Base-by-base conservation (phyloP, 1,140 invertebrate species). In the Anastrepha ludens region DNA sequence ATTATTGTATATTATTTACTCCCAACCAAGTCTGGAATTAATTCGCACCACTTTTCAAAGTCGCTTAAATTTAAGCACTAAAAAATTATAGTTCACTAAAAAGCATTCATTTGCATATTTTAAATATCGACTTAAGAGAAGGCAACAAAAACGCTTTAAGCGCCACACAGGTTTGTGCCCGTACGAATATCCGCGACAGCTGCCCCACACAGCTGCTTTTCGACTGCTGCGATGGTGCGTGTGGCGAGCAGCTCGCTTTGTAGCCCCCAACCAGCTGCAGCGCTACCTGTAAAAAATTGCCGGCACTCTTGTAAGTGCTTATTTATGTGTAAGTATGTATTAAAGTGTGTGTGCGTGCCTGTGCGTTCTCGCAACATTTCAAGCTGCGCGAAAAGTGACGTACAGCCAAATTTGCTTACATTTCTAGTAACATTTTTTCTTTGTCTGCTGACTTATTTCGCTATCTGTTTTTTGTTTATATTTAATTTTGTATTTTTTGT, bases 71-170 rank as follows among this genome's bases (percentile, higher is more conserved):
- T 29, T 8, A 67, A 13, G 41, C 67, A 15, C 39, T 17, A 81
- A 81, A 81, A 44, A 58, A 58, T 81, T 81, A 41, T 11, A 81
- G 44, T 81, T 55, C 15, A 81, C 74, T 55, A 81, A 81, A 74
- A 81, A 55, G 47, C 74, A 81, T 81, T 81, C 50, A 81, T 58
- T 81, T 81, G 74, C 74, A 81, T 58, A 81, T 8, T n/a, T 50
- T 55, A 7, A 11, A 17, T 74, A 29, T 29, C 3, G 2, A n/a
- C 7, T 47, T 74, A 47, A 67, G 29, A 64, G 4, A 64, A 50
- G 47, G 44, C 20, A 44, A 74, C 44, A 41, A 7, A 81, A 3
- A 1, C 17, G n/a, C 39, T 29, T 29, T 11, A 55, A 81, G 74
- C 41, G 70, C n/a, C 74, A 55, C n/a, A 15, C 41, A 74, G 17